Conservation (phyloP, 2,888 invertebrate species). For the Neoitamus cyanurus region DNA sequence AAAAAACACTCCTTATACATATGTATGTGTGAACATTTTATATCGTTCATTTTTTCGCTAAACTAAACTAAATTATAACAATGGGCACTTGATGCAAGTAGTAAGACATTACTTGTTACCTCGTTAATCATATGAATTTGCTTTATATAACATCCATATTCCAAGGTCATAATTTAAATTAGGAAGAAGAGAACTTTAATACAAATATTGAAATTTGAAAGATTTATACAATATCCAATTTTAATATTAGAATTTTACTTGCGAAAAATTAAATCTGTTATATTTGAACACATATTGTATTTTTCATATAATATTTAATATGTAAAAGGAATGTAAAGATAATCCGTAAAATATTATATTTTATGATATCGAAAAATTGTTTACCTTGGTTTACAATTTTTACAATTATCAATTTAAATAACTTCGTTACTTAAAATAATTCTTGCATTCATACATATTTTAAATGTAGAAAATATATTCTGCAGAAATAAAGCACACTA, state of each 20-base stretch:
- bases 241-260: background rate
- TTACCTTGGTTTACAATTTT: background rate
- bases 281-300: background rate
- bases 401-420: too few relatives aligned
- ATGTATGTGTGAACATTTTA: background rate
- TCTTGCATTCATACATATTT: background rate
- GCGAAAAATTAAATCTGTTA: background rate
- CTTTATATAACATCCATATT: background rate
- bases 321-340: background rate
- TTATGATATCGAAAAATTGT: background rate
- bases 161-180: background rate
- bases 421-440: background rate
- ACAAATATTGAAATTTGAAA: background rate
- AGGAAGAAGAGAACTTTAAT: background rate
- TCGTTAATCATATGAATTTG: background rate
- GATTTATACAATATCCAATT: background rate
- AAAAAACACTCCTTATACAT: too few relatives aligned
- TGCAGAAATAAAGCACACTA: background rate
- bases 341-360: background rate
- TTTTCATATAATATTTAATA: background rate
- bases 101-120: background rate
- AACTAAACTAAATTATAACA: background rate
- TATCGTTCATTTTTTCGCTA: background rate
- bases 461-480: background rate
- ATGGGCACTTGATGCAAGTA: background rate